Base-by-base conservation (phyloP, 2,113 vertebrate species). In the Lycocorax pyrrhopterus region DNA sequence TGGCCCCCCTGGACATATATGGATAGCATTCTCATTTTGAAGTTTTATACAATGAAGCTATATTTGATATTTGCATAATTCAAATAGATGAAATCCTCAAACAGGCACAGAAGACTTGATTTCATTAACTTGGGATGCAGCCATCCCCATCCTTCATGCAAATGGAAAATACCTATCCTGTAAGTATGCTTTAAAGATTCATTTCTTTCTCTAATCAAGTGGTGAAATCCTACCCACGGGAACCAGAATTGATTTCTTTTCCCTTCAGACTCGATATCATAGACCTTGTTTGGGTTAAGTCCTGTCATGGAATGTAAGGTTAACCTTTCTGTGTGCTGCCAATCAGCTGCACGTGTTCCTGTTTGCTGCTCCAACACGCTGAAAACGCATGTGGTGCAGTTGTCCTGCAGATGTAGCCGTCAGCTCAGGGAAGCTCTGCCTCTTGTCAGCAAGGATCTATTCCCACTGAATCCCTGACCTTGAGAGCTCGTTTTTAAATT, bases 41-140 rank as follows among this genome's bases (percentile, higher is more conserved):
- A 94, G 67, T 73, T 73, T 96, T 82, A 87, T 87, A 90, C 77
- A 95, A 63, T 83, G 84, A 72, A 94, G 80, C 74, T 87, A 64
- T 91, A 97, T 89, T 96, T 84, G 55, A 68, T 93, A 94, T 97
- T 97, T 85, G 91, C 86, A 94, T 95, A 96, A 96, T 90, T 94
- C 95, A 89, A 92, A 92, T 51, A 86, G 90, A 79, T 91, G 84
- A 95, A 96, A 88, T 91, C 89, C 78, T 92, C 91, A 94, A 94
- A 94, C 51, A 94, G 84, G 77, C 78, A 95, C 71, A 58, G 75
- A 76, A 84, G 84, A 81, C 87, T 95, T 93, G 63, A 83, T 96
- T 97, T 97, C 94, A 96, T 96, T 97, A 97, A 87, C 82, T 94
- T 77, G 83, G 86, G 95, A 96, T 94, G 85, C 90, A 92, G 95